Evolutionary conservation across 2,888 invertebrate species (phyloP).

Genomic region (Drosophila colorata): DNA sequence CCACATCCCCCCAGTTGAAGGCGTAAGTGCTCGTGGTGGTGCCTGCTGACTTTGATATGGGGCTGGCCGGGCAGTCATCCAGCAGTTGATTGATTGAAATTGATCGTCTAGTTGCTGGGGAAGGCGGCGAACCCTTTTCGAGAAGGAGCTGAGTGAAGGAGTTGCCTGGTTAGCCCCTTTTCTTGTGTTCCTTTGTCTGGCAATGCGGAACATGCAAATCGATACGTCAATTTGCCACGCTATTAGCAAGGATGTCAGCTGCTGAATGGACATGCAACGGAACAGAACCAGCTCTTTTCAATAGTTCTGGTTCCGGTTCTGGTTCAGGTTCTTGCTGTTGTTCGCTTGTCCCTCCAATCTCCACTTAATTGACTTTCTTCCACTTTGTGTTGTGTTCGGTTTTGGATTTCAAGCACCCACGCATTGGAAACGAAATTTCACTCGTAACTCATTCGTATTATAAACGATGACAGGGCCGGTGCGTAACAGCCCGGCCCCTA

Average conservation of each 20-base stretch:
- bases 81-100: slow-evolving; percentile 76
- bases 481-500: slow-evolving; percentile 33
- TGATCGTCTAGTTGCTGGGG: slow-evolving; percentile 54
- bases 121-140: slow-evolving; percentile 37
- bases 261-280: slow-evolving; percentile 4
- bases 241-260: slow-evolving; percentile 34
- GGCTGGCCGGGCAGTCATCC: slow-evolving; percentile 25
- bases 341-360: not conserved
- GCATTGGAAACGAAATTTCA: slow-evolving; percentile 13
- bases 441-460: slow-evolving; percentile 68
- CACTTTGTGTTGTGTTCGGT: slow-evolving; percentile 29
- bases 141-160: no score
- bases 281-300: slow-evolving; percentile 5
- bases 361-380: slow-evolving; percentile 33
- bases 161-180: not conserved
- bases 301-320: slow-evolving; percentile 10
- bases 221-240: slow-evolving; percentile 68
- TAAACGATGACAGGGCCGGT: slow-evolving; percentile 53
- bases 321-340: slow-evolving; percentile 5
- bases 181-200: slow-evolving; percentile 20
- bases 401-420: slow-evolving; percentile 64
- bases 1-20: slow-evolving; percentile 12
- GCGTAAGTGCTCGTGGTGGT: slow-evolving; percentile 52
- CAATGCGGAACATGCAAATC: slow-evolving; percentile 60
- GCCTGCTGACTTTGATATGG: slow-evolving; percentile 69